Evolutionary conservation across 1,140 invertebrate genomes (phyloP).

Genomic region (Agraylea sexmaculata): DNA sequence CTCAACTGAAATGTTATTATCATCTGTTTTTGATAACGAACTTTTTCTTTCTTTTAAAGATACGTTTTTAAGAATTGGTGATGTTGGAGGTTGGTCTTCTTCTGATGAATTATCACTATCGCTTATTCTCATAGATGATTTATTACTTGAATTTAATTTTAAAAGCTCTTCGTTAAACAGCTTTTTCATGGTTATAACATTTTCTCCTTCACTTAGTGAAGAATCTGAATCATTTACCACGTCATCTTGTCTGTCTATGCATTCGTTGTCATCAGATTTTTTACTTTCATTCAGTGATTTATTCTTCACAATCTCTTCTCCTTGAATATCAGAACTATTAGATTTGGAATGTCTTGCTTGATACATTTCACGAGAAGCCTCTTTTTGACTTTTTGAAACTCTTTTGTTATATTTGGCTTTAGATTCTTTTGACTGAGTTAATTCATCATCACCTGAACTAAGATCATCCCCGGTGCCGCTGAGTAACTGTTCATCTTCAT

Average conservation of each 20-base stretch:
- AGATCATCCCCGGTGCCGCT: conserved; percentile 35
- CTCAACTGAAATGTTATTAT: background rate
- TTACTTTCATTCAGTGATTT: conserved; percentile 26
- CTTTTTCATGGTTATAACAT: conserved; percentile 3
- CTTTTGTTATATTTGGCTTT: conserved; percentile 34
- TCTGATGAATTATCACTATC: background rate
- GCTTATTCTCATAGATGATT: background rate
- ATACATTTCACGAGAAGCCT: conserved; percentile 35
- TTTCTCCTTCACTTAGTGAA: background rate
- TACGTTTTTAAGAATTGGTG: background rate
- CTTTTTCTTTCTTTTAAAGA: conserved; percentile 7
- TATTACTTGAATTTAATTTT: background rate
- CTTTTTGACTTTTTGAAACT: conserved; percentile 32
- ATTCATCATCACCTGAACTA: conserved; percentile 32
- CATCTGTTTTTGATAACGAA: conserved; percentile 10
- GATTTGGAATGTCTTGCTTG: conserved; percentile 29
- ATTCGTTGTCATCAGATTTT: conserved; percentile 21
- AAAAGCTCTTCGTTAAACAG: background rate
- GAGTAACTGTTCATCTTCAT: conserved; percentile 25
- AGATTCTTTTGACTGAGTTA: conserved; percentile 30
- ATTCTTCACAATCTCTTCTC: conserved; percentile 22
- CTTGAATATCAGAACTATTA: conserved; percentile 22
- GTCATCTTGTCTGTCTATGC: background rate
- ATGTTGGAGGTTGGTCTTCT: background rate
- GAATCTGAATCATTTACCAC: background rate